Evolutionary conservation across 1,140 invertebrate species (phyloP).

Genomic region (Drosophila hydei): DNA sequence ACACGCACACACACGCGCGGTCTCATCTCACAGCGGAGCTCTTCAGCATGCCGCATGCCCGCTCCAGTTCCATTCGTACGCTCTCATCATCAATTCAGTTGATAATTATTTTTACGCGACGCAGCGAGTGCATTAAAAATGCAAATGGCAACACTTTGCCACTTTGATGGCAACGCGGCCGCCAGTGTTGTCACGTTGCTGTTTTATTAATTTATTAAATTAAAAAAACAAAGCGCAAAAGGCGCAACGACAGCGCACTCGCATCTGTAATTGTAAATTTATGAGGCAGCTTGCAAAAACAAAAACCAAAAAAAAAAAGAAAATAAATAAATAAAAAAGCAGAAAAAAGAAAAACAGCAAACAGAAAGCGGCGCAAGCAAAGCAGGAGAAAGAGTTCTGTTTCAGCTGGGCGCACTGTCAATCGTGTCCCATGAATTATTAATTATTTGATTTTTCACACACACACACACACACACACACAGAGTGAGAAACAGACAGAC

Average conservation of each 20-base stretch:
- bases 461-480: conserved; percentile 41
- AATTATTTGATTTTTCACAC: conserved; percentile 76
- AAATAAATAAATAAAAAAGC: conserved; percentile 14
- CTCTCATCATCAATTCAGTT: conserved; percentile 77
- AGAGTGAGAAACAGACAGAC: not conserved
- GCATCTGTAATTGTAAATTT: conserved; percentile 79
- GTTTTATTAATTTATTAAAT: conserved; percentile 83
- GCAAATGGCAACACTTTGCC: conserved; percentile 82
- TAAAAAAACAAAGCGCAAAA: conserved; percentile 48
- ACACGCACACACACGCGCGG: conserved; percentile 9
- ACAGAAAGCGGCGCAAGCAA: conserved; percentile 13
- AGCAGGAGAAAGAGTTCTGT: conserved; percentile 52
- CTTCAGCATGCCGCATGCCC: conserved; percentile 36
- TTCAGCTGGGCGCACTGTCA: conserved; percentile 70
- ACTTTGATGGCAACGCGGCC: conserved; percentile 64
- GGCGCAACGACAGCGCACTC: conserved; percentile 25
- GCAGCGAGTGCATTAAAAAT: conserved; percentile 78
- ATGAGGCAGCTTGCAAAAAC: conserved; percentile 57
- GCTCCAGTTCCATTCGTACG: not conserved
- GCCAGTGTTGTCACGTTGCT: conserved; percentile 77
- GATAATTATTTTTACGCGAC: conserved; percentile 81
- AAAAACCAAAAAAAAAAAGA: conserved; percentile 5
- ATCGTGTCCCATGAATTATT: conserved; percentile 78
- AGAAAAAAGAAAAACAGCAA: not conserved
- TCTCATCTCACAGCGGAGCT: conserved; percentile 18